phyloP scores from a whole-genome alignment of 1,140 invertebrate species.

The Telenomus remus region DNA sequence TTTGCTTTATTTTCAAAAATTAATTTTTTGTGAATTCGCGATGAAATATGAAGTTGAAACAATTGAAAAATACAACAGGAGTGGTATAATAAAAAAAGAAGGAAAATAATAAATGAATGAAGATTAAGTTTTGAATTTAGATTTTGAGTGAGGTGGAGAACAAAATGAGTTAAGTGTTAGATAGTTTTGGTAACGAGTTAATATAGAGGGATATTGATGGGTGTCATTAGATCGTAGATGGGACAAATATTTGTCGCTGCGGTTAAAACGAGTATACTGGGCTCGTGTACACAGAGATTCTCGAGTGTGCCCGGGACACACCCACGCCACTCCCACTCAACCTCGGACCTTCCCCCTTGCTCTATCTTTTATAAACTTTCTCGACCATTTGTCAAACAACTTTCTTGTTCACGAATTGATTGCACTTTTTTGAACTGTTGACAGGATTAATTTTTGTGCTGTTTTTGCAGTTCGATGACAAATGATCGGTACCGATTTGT shows the following conservation, averaged over 20 bases:
- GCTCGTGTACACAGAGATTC: slow-evolving; percentile 15
- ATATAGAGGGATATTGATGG: slow-evolving; percentile 13
- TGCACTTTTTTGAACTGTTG: slow-evolving; percentile 26
- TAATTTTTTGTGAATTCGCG: too few relatives aligned
- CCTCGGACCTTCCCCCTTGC: slow-evolving; percentile 55
- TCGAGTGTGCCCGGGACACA: slow-evolving; percentile 63
- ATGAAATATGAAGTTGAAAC: too few relatives aligned
- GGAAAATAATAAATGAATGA: slow-evolving; percentile 15
- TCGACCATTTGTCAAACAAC: slow-evolving; percentile 36
- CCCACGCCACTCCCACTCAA: slow-evolving; percentile 71
- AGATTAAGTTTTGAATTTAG: neutral
- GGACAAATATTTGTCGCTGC: slow-evolving; percentile 33
- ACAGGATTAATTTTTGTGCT: slow-evolving; percentile 27
- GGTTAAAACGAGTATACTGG: slow-evolving; percentile 25
- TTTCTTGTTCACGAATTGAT: slow-evolving; percentile 27
- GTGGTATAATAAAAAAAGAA: neutral
- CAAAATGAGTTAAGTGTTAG: neutral
- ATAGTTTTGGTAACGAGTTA: slow-evolving; percentile 1
- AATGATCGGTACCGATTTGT: neutral
- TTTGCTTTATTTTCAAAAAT: too few relatives aligned
- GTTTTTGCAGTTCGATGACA: neutral
- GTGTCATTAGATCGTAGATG: slow-evolving; percentile 11
- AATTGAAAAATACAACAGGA: too few relatives aligned
- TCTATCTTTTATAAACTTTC: slow-evolving; percentile 53
- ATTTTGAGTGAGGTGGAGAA: neutral